phyloP scores from a whole-genome alignment of 2,888 invertebrate species.

The Apodemia hepburni region DNA sequence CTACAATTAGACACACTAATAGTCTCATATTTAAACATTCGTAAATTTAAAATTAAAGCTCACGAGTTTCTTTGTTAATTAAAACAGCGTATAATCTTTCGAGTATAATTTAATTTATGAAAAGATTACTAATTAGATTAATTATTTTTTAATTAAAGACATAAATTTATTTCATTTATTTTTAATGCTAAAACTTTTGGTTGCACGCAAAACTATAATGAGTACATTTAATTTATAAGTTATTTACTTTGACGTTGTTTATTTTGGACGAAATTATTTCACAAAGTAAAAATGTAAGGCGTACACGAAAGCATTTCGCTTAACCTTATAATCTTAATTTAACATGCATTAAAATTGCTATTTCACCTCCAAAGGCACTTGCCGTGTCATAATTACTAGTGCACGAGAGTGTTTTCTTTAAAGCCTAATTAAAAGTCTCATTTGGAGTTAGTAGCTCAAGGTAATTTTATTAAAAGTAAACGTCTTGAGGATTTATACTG shows the following conservation, averaged over 20 bases:
- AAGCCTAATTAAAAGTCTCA: constrained; percentile 9
- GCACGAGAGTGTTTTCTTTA: constrained; percentile 13
- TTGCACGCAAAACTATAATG: too few relatives aligned
- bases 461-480: constrained; percentile 13
- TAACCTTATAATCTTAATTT: constrained; percentile 5
- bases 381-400: constrained; percentile 6
- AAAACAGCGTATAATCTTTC: too few relatives aligned
- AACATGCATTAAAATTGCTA: constrained; percentile 18
- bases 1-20: too few relatives aligned
- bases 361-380: constrained; percentile 19
- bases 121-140: too few relatives aligned
- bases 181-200: too few relatives aligned
- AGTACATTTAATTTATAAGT: too few relatives aligned
- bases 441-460: constrained; percentile 12
- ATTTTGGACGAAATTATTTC: neutral
- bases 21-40: too few relatives aligned
- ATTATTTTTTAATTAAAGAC: too few relatives aligned
- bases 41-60: too few relatives aligned
- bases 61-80: too few relatives aligned
- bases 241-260: neutral
- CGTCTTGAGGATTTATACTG: constrained; percentile 5
- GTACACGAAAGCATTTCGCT: neutral
- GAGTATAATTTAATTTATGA: too few relatives aligned
- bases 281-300: neutral
- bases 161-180: too few relatives aligned